phyloP scores from a whole-genome alignment of 2,113 vertebrate species.

The Regulus satrapa region DNA sequence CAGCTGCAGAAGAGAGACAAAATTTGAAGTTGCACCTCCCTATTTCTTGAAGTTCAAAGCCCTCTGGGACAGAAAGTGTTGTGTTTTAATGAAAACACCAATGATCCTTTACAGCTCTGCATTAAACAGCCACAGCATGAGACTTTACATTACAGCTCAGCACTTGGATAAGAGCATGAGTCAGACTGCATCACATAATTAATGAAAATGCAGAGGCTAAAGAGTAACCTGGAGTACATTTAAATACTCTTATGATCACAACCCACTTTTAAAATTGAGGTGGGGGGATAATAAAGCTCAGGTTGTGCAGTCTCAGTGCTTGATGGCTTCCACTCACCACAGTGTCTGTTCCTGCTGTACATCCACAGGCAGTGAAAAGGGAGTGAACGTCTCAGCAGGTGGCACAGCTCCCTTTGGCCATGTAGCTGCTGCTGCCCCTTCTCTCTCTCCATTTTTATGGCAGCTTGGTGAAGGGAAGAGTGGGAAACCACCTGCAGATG shows the following conservation, averaged over 20 bases:
- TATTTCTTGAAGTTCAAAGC: background rate
- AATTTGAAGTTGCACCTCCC: background rate
- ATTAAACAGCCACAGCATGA: background rate
- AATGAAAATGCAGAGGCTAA: background rate
- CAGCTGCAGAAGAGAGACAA: background rate
- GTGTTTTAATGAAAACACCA: background rate
- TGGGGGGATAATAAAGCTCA: background rate
- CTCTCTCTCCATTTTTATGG: background rate
- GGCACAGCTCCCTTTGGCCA: background rate
- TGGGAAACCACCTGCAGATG: background rate
- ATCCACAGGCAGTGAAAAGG: background rate
- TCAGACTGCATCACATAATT: background rate
- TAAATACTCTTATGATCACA: background rate
- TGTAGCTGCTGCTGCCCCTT: background rate
- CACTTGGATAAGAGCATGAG: background rate
- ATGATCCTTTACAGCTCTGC: background rate
- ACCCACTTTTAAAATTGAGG: background rate
- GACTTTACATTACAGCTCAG: background rate
- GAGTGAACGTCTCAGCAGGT: accelerated
- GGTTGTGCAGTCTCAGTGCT: background rate
- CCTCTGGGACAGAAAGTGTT: background rate
- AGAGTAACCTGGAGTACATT: background rate
- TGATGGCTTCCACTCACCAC: background rate
- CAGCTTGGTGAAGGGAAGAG: background rate
- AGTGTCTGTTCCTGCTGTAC: background rate